A percentile compares a stretch with the other conserved stretches of the same genome.
Conservation (phyloP, 2,113 vertebrate genomes). For the Pimephales promelas region DNA sequence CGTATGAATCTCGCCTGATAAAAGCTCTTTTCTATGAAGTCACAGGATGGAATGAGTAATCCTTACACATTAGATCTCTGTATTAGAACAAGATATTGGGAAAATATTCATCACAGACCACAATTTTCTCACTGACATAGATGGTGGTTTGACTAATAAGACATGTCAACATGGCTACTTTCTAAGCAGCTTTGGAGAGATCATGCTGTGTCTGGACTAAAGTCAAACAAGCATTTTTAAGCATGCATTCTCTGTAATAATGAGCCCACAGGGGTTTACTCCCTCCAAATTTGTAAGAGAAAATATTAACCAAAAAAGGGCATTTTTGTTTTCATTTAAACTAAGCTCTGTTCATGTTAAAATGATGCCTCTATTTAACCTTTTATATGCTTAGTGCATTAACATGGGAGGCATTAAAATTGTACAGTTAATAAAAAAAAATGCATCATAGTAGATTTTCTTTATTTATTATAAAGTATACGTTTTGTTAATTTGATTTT, state of each 20-base stretch:
- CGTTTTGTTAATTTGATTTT: neutral
- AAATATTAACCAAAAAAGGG: neutral
- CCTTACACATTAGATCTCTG: neutral
- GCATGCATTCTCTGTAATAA: slow-evolving; percentile 20
- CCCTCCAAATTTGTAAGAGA: neutral
- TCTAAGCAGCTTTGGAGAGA: slow-evolving; percentile 28
- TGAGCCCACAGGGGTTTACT: slow-evolving; percentile 5
- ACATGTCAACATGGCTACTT: neutral
- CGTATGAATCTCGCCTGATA: slow-evolving; percentile 89
- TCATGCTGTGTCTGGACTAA: slow-evolving; percentile 29
- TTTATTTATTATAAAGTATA: neutral
- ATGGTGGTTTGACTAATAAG: neutral
- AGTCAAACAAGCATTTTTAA: slow-evolving; percentile 37
- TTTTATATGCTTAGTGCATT: neutral
- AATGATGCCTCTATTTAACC: neutral
- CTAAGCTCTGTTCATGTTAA: neutral
- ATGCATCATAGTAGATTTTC: neutral
- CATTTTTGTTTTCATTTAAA: neutral
- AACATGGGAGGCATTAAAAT: neutral
- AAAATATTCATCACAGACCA: neutral
- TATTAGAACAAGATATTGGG: slow-evolving; percentile 1
- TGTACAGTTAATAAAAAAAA: slow-evolving; percentile 48
- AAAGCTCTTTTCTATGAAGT: slow-evolving; percentile 91
- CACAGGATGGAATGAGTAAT: slow-evolving; percentile 80
- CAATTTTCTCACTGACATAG: neutral